Base-by-base conservation (phyloP, 1,140 invertebrate species). In the Homalodisca vitripennis region DNA sequence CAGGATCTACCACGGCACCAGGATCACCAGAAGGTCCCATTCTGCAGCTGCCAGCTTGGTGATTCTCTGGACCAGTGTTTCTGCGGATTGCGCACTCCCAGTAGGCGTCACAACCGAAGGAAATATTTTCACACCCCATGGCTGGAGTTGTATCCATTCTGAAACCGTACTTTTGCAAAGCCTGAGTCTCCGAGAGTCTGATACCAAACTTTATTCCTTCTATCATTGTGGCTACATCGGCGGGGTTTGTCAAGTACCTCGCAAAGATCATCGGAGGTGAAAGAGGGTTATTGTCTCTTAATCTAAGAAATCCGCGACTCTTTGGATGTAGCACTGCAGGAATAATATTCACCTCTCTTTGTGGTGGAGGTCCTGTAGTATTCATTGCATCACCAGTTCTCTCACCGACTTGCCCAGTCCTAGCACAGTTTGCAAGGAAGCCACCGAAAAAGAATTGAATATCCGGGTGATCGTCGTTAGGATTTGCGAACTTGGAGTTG, bases 361-460 rank as follows among this genome's bases (percentile, higher is more conserved):
- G 75, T 66, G 66, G 70, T 68, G 67, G 76, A 74, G 46, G 72
- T 75, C 2, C 75, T 75, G 17, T 71, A 65, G 22, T 78, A 75
- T 67, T 82, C 70, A 10, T 79, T 71, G 6, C 80, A 70, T 83
- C 76, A 0, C 77, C 74, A 0, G 75, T 81, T 46, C 85, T 81
- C 75, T 92, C 91, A 0, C 91, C 90, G 3, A 92, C 90, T 85
- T 92, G 91, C n/a, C 91, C 91, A 0, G 91, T 93, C 75, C 87
- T 86, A 3, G 91, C 90, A 74, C 92, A 93, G 74, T 92, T 89
- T 0, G 91, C 92, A 48, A 92, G 79, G 75, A 91, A 93, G 0
- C 91, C 91, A 6, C 91, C 88, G 76, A 94, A 95, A 80, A 94
- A 94, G 34, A 91, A 83, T 76, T 96, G 93, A 0, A 95, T 79